Conservation (phyloP, 2,888 invertebrate species). For the Cabera pusaria region DNA sequence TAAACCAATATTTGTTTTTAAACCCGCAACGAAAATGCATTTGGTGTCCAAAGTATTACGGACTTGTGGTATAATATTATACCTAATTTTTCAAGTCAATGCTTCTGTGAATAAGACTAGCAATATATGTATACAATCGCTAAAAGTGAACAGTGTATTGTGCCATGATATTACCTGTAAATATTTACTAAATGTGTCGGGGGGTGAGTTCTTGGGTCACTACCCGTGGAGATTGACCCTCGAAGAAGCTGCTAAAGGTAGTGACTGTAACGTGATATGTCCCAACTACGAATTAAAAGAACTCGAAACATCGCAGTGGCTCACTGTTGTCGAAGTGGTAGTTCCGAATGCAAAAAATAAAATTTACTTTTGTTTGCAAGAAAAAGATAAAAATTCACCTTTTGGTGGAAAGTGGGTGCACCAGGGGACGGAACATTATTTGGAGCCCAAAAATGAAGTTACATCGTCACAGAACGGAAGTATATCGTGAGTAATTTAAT, state of each 20-base stretch:
- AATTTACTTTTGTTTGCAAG: constrained; percentile 64
- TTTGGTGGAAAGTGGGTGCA: constrained; percentile 74
- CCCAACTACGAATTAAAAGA: constrained; percentile 68
- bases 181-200: constrained; percentile 71
- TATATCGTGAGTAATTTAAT: constrained; percentile 37
- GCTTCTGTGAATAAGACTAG: constrained; percentile 39
- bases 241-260: constrained; percentile 51
- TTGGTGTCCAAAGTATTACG: constrained; percentile 59
- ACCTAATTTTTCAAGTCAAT: constrained; percentile 54
- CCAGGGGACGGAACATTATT: constrained; percentile 71
- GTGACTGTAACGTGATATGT: constrained; percentile 58
- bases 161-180: constrained; percentile 65
- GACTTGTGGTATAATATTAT: constrained; percentile 76
- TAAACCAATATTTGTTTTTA: constrained; percentile 51
- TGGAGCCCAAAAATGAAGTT: constrained; percentile 53
- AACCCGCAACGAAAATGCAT: constrained; percentile 58
- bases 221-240: constrained; percentile 71
- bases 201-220: constrained; percentile 70
- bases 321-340: constrained; percentile 51
- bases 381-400: constrained; percentile 48
- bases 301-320: constrained; percentile 54
- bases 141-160: constrained; percentile 49
- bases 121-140: constrained; percentile 56
- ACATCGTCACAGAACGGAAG: constrained; percentile 12
- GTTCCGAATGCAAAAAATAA: constrained; percentile 51